Conservation (phyloP, 2,797 vertebrate species). For the Trematocara caparti region DNA sequence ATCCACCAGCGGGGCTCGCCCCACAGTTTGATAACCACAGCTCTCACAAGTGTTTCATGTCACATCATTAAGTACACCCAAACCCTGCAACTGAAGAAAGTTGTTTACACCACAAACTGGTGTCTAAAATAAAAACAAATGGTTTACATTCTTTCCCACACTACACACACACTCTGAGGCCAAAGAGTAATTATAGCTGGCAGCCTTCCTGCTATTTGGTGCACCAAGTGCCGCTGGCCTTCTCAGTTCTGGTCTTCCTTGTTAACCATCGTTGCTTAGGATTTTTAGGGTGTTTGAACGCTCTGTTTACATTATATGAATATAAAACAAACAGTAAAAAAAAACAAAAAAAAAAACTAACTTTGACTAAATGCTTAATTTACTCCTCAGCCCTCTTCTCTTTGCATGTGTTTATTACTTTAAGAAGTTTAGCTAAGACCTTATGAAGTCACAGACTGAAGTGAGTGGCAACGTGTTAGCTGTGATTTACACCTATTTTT, state of each 20-base stretch:
- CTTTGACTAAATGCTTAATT: too few species aligned
- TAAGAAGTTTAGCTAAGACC: not conserved
- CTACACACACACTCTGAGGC: constrained; percentile 8
- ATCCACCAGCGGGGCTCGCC: not conserved
- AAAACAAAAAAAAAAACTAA: not conserved
- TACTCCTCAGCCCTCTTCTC: not conserved
- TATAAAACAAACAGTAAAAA: not conserved
- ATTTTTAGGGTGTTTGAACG: not conserved
- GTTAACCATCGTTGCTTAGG: not conserved
- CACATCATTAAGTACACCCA: not conserved
- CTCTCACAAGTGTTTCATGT: not conserved
- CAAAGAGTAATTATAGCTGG: constrained; percentile 63
- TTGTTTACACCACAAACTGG: constrained; percentile 49
- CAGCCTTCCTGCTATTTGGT: constrained; percentile 39
- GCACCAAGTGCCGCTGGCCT: not conserved
- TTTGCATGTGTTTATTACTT: not conserved
- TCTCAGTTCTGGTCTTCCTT: not conserved
- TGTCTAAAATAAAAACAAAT: constrained; percentile 48
- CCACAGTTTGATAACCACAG: not conserved
- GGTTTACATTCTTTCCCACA: constrained; percentile 31
- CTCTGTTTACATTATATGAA: not conserved
- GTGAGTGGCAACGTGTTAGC: constrained; percentile 33
- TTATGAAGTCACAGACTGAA: not conserved
- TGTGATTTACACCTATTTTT: constrained; percentile 70
- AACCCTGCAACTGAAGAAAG: constrained; percentile 44